Conservation (phyloP, 2,113 vertebrate genomes). For the Brevimyrus niger region DNA sequence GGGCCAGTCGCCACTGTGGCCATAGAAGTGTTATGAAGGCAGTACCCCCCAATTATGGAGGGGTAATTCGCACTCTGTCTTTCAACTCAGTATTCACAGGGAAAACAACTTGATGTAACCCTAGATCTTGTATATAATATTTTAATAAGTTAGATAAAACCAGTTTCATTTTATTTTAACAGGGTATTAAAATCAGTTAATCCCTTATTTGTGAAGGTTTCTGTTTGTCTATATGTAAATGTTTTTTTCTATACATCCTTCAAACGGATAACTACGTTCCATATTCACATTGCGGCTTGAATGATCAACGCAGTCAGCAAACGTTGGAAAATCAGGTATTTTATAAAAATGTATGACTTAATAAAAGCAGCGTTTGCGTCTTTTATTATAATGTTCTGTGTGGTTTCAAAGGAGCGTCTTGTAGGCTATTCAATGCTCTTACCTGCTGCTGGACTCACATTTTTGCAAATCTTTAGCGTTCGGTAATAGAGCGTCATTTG, state of each 20-base stretch:
- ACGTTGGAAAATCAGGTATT: constrained; percentile 43
- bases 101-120: neutral
- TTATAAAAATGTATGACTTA: constrained; percentile 46
- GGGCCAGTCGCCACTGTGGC: no score
- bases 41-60: no score
- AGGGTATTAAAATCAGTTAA: neutral
- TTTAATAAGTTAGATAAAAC: neutral
- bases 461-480: neutral
- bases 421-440: neutral
- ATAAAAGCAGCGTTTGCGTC: constrained; percentile 33
- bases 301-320: constrained; percentile 38
- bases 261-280: neutral
- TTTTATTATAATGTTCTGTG: constrained; percentile 18
- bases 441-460: neutral
- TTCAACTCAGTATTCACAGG: neutral
- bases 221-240: constrained; percentile 64
- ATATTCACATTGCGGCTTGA: neutral
- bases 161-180: neutral
- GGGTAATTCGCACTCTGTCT: no score
- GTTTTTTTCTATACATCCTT: constrained; percentile 26
- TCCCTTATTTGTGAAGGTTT: constrained; percentile 37
- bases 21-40: no score
- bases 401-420: neutral
- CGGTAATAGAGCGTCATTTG: neutral
- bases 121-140: neutral